phyloP scores from a whole-genome alignment of 2,113 vertebrate genomes.

The Pachypanchax playfairii region DNA sequence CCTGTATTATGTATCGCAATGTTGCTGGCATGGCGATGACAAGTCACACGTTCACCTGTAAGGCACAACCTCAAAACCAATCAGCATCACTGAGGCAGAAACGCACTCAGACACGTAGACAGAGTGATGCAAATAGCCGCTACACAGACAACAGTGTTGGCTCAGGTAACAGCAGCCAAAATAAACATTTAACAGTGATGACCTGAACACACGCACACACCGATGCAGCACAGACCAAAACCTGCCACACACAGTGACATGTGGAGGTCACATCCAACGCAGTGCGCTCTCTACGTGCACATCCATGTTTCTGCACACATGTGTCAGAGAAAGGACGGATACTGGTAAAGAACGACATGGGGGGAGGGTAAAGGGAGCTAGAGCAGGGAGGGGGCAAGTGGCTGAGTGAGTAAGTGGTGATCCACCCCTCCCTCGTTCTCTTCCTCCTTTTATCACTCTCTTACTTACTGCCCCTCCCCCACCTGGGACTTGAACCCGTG shows the following conservation, averaged over 20 bases:
- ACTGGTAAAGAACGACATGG: slow-evolving; percentile 35
- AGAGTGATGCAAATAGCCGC: slow-evolving; percentile 2
- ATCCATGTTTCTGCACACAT: slow-evolving; percentile 25
- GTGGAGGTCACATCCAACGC: neutral
- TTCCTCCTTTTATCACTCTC: slow-evolving; percentile 32
- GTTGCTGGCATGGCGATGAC: neutral
- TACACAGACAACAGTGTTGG: neutral
- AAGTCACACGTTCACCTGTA: slow-evolving; percentile 3
- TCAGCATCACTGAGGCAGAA: neutral
- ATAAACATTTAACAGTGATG: slow-evolving; percentile 18
- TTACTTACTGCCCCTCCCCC: slow-evolving; percentile 57
- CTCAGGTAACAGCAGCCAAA: slow-evolving; percentile 25
- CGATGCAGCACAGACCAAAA: neutral
- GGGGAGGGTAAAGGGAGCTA: slow-evolving; percentile 42
- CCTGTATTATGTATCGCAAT: neutral
- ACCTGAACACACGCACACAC: slow-evolving; percentile 3
- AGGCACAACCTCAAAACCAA: neutral
- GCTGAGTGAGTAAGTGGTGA: slow-evolving; percentile 42
- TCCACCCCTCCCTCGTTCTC: slow-evolving; percentile 16
- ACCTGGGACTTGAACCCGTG: slow-evolving; percentile 80
- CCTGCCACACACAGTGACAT: slow-evolving; percentile 9
- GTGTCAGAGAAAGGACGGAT: slow-evolving; percentile 45
- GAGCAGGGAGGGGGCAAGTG: neutral
- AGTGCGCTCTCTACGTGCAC: too few relatives aligned
- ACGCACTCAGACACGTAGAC: neutral